These are phyloP conservation scores for Nymphalis c-album DNA, from an alignment of 2,888 invertebrate species.

Conservation along the genomic window DNA sequence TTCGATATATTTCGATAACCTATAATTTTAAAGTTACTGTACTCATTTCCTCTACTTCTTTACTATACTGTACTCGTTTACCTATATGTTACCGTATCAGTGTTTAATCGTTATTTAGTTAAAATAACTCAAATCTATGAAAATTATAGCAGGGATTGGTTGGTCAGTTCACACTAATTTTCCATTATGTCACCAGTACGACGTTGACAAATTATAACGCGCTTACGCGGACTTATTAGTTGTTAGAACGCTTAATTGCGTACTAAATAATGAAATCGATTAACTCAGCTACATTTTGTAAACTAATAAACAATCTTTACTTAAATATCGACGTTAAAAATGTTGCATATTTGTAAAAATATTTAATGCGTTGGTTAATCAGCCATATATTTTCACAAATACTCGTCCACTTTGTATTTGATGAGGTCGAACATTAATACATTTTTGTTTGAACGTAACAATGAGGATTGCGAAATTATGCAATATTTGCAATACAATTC, in stretches of 20 bases:
- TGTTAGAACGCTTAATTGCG: not conserved
- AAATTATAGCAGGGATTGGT: conserved; percentile 59
- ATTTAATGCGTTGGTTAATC: no score
- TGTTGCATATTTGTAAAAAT: not conserved
- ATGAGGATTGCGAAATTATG: not conserved
- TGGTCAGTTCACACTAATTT: conserved; percentile 67
- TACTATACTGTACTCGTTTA: no score
- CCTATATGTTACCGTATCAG: no score
- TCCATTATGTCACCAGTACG: conserved; percentile 63
- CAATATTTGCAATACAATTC: conserved; percentile 1
- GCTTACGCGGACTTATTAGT: not conserved
- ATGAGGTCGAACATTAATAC: not conserved
- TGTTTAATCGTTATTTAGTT: no score
- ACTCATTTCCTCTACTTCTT: no score
- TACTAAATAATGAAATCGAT: not conserved
- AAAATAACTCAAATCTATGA: conserved; percentile 14
- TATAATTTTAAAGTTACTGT: no score
- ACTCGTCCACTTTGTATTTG: not conserved
- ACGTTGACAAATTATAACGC: conserved; percentile 65
- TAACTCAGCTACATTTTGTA: not conserved
- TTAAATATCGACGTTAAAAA: not conserved
- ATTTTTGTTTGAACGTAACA: conserved; percentile 2
- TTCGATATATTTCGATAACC: no score
- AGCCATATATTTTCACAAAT: no score
- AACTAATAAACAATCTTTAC: not conserved